Percentiles rank a stretch among this genome's conserved stretches.
phyloP scores from a whole-genome alignment of 2,113 vertebrate genomes.

The Lepus europaeus region DNA sequence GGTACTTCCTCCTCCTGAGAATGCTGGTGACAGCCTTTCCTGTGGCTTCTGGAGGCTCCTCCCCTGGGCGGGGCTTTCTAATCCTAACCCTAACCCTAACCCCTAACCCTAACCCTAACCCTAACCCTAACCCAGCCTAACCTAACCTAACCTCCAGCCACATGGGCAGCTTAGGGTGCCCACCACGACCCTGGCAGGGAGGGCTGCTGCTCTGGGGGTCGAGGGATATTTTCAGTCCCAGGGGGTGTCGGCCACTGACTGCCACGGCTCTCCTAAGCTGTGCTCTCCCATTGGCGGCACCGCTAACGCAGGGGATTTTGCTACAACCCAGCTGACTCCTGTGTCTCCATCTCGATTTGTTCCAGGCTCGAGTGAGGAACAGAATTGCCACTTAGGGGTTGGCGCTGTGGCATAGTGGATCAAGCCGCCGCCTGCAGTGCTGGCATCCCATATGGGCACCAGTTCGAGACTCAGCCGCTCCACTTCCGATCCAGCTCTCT shows the following conservation, averaged over 20 bases:
- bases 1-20: neutral
- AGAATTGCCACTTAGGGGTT: neutral
- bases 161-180: accelerated
- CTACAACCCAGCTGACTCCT: neutral
- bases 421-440: too few relatives aligned
- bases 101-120: too few relatives aligned
- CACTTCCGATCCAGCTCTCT: too few relatives aligned
- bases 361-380: neutral
- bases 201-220: neutral
- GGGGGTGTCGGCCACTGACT: accelerated
- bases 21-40: neutral
- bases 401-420: too few relatives aligned
- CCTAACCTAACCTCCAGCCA: neutral
- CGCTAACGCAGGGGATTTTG: neutral
- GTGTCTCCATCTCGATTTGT: neutral
- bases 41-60: neutral
- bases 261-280: neutral
- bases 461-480: too few relatives aligned
- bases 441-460: too few relatives aligned
- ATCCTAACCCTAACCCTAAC: too few relatives aligned
- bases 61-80: neutral
- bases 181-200: neutral
- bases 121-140: too few relatives aligned
- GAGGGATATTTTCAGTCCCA: neutral
- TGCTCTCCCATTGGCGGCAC: neutral